Evolutionary conservation across 2,113 vertebrate species (phyloP).

Genomic region (Rana temporaria): DNA sequence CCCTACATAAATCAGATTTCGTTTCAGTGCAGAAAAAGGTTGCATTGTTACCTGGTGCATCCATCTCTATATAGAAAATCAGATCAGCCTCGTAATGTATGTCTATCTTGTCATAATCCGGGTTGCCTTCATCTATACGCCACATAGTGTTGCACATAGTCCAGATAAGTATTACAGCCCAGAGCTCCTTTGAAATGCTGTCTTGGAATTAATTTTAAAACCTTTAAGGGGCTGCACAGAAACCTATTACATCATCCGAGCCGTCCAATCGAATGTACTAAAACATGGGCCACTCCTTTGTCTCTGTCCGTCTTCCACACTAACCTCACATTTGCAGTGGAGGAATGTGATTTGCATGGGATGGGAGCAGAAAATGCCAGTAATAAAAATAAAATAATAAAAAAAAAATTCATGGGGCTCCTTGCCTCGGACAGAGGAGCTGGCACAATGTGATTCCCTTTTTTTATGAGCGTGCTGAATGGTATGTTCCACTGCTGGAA

Average conservation of each 20-base stretch:
- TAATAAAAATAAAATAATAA: conserved; percentile 65
- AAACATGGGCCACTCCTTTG: conserved; percentile 87
- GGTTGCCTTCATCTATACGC: conserved; percentile 78
- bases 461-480: conserved; percentile 73
- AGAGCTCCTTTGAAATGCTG: conserved; percentile 78
- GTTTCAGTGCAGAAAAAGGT: conserved; percentile 61
- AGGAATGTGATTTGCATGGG: conserved; percentile 59
- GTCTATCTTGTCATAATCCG: conserved; percentile 80
- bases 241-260: conserved; percentile 97
- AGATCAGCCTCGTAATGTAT: conserved; percentile 77
- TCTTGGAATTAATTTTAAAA: conserved; percentile 86
- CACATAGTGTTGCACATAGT: conserved; percentile 77
- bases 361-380: conserved; percentile 56
- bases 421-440: conserved; percentile 54
- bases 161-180: conserved; percentile 69
- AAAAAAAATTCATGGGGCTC: too few species aligned
- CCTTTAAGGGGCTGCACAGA: conserved; percentile 88
- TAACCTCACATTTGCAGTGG: conserved; percentile 70
- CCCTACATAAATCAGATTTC: background rate
- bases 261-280: conserved; percentile 92
- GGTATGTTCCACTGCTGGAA: conserved; percentile 82
- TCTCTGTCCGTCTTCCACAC: conserved; percentile 77
- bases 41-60: conserved; percentile 83
- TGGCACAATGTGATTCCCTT: conserved; percentile 57
- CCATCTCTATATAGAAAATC: conserved; percentile 87